Percentiles rank a stretch among this genome's conserved stretches.
phyloP scores from a whole-genome alignment of 2,888 invertebrate genomes.

The Taphrorychus bicolor region DNA sequence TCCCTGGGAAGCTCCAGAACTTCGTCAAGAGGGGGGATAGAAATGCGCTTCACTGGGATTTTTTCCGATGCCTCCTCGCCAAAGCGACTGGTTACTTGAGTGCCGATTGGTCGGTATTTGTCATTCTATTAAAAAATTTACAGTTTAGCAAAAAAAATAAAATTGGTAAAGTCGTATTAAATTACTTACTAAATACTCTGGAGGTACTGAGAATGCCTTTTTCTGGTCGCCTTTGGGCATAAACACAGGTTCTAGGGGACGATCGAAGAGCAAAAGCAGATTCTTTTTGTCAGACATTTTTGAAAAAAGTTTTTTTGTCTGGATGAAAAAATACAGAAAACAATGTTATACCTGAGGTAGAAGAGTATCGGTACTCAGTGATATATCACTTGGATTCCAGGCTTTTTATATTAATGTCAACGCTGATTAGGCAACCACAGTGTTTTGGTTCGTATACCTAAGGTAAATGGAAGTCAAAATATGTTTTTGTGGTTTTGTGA shows the following conservation, averaged over 20 bases:
- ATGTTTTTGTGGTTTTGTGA: no score
- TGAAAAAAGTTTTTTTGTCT: no score
- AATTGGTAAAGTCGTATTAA: no score
- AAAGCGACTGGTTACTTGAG: conserved; percentile 66
- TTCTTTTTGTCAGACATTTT: conserved; percentile 55
- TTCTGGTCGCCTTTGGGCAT: conserved; percentile 75
- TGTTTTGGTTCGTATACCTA: no score
- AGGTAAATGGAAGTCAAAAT: no score
- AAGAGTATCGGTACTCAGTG: not conserved
- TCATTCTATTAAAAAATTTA: no score
- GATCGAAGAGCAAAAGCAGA: conserved; percentile 73
- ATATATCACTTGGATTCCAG: no score
- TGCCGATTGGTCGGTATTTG: conserved; percentile 65
- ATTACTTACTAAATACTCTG: conserved; percentile 38
- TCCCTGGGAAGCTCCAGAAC: conserved; percentile 67
- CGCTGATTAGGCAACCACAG: no score
- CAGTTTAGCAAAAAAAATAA: no score
- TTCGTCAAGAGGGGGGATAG: conserved; percentile 65
- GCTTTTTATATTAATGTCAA: no score
- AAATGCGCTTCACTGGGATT: conserved; percentile 64
- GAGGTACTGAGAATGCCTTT: conserved; percentile 65
- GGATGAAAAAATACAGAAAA: not conserved
- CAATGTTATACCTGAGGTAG: not conserved
- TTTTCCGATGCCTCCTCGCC: conserved; percentile 62
- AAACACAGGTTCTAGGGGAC: conserved; percentile 79